phyloP scores from a whole-genome alignment of 1,140 invertebrate genomes.

The Nasonia longicornis region DNA sequence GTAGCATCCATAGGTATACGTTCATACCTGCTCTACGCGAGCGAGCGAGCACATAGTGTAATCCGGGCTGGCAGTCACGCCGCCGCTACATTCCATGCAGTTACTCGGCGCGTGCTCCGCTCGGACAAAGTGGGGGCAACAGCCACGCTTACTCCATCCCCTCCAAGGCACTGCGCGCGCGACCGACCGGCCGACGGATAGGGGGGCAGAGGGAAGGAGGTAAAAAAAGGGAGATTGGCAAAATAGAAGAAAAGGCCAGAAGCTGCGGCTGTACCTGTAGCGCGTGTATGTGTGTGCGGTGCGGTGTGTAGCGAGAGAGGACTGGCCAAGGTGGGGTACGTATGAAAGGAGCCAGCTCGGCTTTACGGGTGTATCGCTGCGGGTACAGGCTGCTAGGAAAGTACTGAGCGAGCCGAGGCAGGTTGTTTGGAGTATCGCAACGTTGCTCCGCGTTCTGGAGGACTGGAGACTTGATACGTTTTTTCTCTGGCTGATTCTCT shows the following conservation, averaged over 20 bases:
- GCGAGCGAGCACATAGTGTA: slow-evolving; percentile 14
- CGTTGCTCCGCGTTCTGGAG: background rate
- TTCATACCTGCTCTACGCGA: background rate
- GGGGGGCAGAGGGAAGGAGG: slow-evolving; percentile 3
- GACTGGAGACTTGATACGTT: background rate
- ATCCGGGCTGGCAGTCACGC: slow-evolving; percentile 29
- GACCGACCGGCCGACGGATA: background rate
- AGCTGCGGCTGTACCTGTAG: background rate
- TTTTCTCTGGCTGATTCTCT: too few species aligned
- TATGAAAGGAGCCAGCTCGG: slow-evolving; percentile 34
- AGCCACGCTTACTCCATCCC: slow-evolving; percentile 56
- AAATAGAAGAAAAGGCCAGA: slow-evolving; percentile 34
- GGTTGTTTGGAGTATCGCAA: background rate
- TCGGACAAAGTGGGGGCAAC: slow-evolving; percentile 48
- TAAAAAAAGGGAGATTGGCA: slow-evolving; percentile 40
- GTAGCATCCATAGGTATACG: background rate
- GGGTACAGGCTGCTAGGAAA: slow-evolving; percentile 21
- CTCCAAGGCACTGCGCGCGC: slow-evolving; percentile 34
- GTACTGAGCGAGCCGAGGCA: background rate
- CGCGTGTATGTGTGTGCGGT: background rate
- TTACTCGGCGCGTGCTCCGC: slow-evolving; percentile 30
- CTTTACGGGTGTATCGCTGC: slow-evolving; percentile 21
- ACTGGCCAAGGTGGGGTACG: slow-evolving; percentile 14
- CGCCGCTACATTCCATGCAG: slow-evolving; percentile 32
- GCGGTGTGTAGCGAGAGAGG: background rate